Percentiles rank a stretch among this genome's conserved stretches.
phyloP scores from a whole-genome alignment of 2,797 vertebrate genomes.

The Chiloscyllium punctatum region DNA sequence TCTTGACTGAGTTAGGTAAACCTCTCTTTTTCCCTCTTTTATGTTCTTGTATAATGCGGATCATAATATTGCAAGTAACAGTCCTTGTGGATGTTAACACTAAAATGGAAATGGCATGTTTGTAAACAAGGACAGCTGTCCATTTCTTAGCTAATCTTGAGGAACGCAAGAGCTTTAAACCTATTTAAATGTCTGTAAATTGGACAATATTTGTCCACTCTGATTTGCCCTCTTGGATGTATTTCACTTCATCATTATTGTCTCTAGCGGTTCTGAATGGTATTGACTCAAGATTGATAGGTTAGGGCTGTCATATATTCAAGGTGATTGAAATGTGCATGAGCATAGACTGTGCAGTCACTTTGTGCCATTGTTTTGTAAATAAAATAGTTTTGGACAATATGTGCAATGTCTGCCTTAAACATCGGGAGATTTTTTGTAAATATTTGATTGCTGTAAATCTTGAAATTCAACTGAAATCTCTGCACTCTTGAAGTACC shows the following conservation, averaged over 20 bases:
- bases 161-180: constrained; percentile 77
- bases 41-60: constrained; percentile 39
- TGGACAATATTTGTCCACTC: constrained; percentile 88
- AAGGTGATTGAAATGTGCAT: constrained; percentile 77
- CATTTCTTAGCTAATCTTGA: constrained; percentile 54
- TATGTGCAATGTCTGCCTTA: constrained; percentile 58
- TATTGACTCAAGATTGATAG: constrained; percentile 61
- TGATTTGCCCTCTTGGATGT: constrained; percentile 68
- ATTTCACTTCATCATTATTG: constrained; percentile 54
- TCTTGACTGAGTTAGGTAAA: not conserved
- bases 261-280: constrained; percentile 57
- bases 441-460: not conserved
- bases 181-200: constrained; percentile 72
- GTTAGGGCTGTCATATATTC: constrained; percentile 60
- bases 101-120: constrained; percentile 58
- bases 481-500: not conserved
- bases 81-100: constrained; percentile 47
- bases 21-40: constrained; percentile 40
- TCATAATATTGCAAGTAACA: not conserved
- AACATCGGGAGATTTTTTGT: not conserved
- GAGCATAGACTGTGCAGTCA: constrained; percentile 84
- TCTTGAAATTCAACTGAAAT: not conserved
- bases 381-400: constrained; percentile 99
- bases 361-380: constrained; percentile 97
- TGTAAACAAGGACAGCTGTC: constrained; percentile 46